Conservation (phyloP, 2,888 invertebrate genomes). For the Eupithecia abbreviata region DNA sequence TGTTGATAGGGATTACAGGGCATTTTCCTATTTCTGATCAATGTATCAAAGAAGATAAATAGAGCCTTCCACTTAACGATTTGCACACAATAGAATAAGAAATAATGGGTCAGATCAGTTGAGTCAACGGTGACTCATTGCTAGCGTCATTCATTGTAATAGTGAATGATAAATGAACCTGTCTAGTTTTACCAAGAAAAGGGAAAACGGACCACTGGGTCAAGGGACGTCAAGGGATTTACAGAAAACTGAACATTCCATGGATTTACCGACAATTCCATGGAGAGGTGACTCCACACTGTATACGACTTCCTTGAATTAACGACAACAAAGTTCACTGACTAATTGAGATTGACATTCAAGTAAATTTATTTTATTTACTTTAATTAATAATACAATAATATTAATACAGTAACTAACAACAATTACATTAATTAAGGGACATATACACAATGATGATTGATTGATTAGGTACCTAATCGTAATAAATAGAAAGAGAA, state of each 20-base stretch:
- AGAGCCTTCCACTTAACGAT: neutral
- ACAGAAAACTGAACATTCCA: neutral
- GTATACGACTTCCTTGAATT: neutral
- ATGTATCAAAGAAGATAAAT: neutral
- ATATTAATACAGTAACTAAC: too few relatives aligned
- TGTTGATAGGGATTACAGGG: neutral
- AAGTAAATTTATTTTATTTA: neutral
- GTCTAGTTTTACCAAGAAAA: neutral
- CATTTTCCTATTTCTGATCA: neutral
- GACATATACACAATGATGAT: too few relatives aligned
- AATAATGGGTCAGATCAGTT: neutral
- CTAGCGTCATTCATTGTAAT: neutral
- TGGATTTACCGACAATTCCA: neutral
- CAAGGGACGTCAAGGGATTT: neutral
- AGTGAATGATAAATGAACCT: neutral
- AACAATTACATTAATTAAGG: too few relatives aligned
- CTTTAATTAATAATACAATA: too few relatives aligned
- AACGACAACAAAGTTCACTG: neutral
- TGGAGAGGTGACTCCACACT: neutral
- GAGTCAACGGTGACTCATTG: neutral
- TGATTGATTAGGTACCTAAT: too few relatives aligned
- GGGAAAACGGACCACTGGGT: neutral
- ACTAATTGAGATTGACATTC: neutral
- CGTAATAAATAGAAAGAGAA: too few relatives aligned
- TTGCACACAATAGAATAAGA: neutral